phyloP scores from a whole-genome alignment of 1,140 invertebrate genomes.

The Phortica variegata region DNA sequence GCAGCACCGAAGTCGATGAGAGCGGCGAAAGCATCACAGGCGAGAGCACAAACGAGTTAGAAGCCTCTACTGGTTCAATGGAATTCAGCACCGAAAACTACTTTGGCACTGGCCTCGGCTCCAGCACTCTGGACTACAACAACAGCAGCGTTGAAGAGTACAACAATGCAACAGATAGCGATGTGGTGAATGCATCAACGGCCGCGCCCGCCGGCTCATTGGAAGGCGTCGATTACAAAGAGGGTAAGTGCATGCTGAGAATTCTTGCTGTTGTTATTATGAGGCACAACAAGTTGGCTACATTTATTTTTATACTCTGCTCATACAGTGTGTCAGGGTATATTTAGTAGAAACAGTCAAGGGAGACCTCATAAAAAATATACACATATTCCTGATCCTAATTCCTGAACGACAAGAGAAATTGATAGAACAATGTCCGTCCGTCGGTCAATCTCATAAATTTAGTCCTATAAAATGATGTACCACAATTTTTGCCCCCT shows the following conservation, averaged over 20 bases:
- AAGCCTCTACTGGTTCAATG: constrained; percentile 29
- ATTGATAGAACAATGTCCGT: no score
- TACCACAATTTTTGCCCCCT: no score
- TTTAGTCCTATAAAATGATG: no score
- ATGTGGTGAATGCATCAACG: constrained; percentile 34
- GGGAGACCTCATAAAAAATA: no score
- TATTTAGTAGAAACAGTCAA: no score
- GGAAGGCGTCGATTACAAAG: constrained; percentile 53
- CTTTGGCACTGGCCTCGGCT: constrained; percentile 16
- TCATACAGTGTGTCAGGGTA: no score
- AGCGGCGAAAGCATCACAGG: constrained; percentile 2
- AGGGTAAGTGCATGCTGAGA: constrained; percentile 33
- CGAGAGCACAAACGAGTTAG: constrained; percentile 28
- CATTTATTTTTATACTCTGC: no score
- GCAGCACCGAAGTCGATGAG: background rate
- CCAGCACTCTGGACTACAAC: background rate
- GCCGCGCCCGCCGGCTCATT: constrained; percentile 36
- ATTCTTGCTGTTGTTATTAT: no score
- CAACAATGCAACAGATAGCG: constrained; percentile 16
- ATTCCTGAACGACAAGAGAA: no score
- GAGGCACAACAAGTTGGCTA: no score
- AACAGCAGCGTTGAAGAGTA: constrained; percentile 23
- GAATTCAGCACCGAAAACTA: constrained; percentile 28
- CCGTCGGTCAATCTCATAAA: no score
- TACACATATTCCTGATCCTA: no score